These are phyloP conservation scores for Microplitis demolitor DNA, from an alignment of 1,140 invertebrate species.

Conservation along the genomic window DNA sequence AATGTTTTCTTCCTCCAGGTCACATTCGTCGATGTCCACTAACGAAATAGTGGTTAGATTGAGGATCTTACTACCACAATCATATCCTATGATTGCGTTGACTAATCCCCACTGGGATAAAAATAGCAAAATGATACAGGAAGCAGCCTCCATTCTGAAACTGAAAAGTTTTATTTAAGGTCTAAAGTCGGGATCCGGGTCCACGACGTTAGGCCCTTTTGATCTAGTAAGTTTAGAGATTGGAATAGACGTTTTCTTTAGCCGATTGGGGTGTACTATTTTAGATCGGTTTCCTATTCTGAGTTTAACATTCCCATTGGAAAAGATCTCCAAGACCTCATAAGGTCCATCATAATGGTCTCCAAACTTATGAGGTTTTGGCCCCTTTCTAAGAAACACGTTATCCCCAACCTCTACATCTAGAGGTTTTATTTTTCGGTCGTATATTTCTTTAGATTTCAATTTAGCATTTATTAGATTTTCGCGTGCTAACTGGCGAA, in stretches of 20 bases:
- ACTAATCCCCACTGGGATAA: too few species aligned
- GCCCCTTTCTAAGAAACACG: slow-evolving; percentile 3
- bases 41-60: too few species aligned
- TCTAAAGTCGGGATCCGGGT: background rate
- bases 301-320: background rate
- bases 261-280: background rate
- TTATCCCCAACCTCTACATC: background rate
- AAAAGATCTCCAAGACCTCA: background rate
- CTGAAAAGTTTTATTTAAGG: background rate
- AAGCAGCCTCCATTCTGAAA: background rate
- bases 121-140: too few species aligned
- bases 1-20: too few species aligned
- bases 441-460: slow-evolving; percentile 8
- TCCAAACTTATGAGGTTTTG: background rate
- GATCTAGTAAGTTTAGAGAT: background rate
- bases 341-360: background rate
- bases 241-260: background rate
- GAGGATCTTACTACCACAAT: too few species aligned
- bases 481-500: background rate
- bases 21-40: too few species aligned
- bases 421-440: background rate
- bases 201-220: background rate
- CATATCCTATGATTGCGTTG: too few species aligned
- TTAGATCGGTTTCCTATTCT: background rate
- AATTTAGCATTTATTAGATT: slow-evolving; percentile 10